Conservation (phyloP, 2,888 invertebrate species). For the Caenorhabditis imperialis region DNA sequence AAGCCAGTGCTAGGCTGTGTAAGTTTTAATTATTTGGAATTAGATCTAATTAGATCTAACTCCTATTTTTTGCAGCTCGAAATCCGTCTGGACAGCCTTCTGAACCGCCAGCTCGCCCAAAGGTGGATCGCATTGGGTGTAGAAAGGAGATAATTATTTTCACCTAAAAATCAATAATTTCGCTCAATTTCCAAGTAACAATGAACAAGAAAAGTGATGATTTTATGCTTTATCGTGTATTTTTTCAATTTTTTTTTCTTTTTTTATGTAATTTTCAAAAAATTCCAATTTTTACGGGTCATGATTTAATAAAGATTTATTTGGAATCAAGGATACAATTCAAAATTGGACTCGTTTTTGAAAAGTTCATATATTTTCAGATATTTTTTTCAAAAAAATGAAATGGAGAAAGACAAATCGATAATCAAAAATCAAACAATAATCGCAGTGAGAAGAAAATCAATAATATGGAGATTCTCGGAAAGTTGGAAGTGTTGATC, state of each 20-base stretch:
- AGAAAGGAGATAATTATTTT: constrained; percentile 36
- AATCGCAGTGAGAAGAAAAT: too few species aligned
- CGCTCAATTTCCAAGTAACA: too few species aligned
- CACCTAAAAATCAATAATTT: too few species aligned
- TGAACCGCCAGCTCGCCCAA: constrained; percentile 55
- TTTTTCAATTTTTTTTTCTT: background rate
- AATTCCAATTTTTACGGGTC: background rate
- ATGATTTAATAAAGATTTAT: too few species aligned
- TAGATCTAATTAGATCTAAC: too few species aligned
- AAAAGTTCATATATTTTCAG: too few species aligned
- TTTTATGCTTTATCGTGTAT: constrained; percentile 3
- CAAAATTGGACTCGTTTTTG: too few species aligned
- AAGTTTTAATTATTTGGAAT: constrained; percentile 37
- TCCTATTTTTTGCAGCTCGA: constrained; percentile 71
- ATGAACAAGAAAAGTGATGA: constrained; percentile 4
- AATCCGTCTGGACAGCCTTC: constrained; percentile 64
- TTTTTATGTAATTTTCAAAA: background rate
- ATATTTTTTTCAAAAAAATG: background rate
- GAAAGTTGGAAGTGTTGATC: constrained; percentile 31
- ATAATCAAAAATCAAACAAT: too few species aligned
- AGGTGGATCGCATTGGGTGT: constrained; percentile 61
- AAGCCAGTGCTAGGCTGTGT: constrained; percentile 74
- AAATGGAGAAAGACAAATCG: background rate
- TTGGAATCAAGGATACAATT: constrained; percentile 1
- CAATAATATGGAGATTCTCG: background rate